phyloP scores from a whole-genome alignment of 2,888 invertebrate species.

The Hypercompe scribonia region DNA sequence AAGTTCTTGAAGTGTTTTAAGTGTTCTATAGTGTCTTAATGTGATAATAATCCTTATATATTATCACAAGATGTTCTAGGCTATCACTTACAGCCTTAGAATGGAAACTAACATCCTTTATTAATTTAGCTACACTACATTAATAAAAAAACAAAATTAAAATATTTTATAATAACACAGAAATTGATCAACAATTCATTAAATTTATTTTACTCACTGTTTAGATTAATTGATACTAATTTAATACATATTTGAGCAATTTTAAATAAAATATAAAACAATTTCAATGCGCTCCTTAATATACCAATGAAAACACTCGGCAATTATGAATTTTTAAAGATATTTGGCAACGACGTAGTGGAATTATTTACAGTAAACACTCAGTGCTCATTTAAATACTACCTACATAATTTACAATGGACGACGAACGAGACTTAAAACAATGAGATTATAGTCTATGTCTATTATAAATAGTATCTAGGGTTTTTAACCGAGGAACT shows the following conservation, averaged over 20 bases:
- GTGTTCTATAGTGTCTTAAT: slow-evolving; percentile 3
- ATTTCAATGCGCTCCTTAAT: not conserved
- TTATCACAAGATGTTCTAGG: slow-evolving; percentile 75
- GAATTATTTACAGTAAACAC: slow-evolving; percentile 50
- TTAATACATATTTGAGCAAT: slow-evolving; percentile 45
- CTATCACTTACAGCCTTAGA: slow-evolving; percentile 57
- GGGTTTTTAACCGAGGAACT: slow-evolving; percentile 56
- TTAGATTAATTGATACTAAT: slow-evolving; percentile 28
- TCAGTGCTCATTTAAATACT: slow-evolving; percentile 42
- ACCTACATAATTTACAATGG: slow-evolving; percentile 48
- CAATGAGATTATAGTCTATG: slow-evolving; percentile 48
- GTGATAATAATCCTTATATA: slow-evolving; percentile 37
- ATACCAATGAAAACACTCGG: slow-evolving; percentile 5
- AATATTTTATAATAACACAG: slow-evolving; percentile 10
- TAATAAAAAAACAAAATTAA: slow-evolving; percentile 9
- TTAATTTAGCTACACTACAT: slow-evolving; percentile 8
- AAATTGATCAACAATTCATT: slow-evolving; percentile 20
- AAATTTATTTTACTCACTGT: slow-evolving; percentile 18
- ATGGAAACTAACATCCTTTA: slow-evolving; percentile 40
- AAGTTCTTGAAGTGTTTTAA: not conserved
- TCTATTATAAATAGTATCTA: slow-evolving; percentile 52
- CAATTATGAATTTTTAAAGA: slow-evolving; percentile 32
- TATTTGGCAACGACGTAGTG: slow-evolving; percentile 52
- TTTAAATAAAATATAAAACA: slow-evolving; percentile 22
- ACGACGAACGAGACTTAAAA: slow-evolving; percentile 50